These are phyloP conservation scores for Plumapathes pennacea DNA, from an alignment of 92 coral and sea anemone genomes.

Conservation along the genomic window DNA sequence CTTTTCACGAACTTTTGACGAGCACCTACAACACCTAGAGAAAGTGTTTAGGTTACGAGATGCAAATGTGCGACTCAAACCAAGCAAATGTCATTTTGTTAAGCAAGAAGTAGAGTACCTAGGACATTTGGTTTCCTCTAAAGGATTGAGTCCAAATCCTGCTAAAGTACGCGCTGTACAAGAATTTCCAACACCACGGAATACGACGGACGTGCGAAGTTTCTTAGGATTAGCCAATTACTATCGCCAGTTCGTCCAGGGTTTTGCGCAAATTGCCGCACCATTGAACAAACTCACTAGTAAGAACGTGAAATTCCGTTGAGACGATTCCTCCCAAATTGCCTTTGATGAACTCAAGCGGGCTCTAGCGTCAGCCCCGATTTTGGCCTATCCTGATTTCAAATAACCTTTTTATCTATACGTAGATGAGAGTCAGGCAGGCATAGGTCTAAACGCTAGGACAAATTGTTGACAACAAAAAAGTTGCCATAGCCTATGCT, in stretches of 20 bases:
- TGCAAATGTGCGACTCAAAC: constrained; percentile 40
- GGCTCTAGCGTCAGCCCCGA: constrained; percentile 45
- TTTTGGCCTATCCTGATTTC: constrained; percentile 59
- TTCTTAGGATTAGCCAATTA: constrained; percentile 28
- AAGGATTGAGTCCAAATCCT: constrained; percentile 56
- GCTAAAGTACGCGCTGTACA: constrained; percentile 42
- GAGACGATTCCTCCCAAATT: constrained; percentile 38
- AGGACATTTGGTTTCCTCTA: constrained; percentile 48
- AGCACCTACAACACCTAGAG: constrained; percentile 25
- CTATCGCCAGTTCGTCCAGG: constrained; percentile 30
- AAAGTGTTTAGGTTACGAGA: constrained; percentile 20
- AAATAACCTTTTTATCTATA: constrained; percentile 1
- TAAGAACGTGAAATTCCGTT: constrained; percentile 12
- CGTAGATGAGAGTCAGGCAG: constrained; percentile 20
- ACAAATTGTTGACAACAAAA: constrained; percentile 14
- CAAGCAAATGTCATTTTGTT: constrained; percentile 48
- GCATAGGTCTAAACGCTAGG: constrained; percentile 12
- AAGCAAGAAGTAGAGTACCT: constrained; percentile 25
- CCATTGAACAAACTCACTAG: constrained; percentile 27
- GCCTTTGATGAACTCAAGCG: constrained; percentile 42
- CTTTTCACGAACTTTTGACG: too few species aligned
- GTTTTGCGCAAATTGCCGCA: constrained; percentile 32
- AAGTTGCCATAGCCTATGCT: constrained; percentile 35
- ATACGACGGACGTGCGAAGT: constrained; percentile 26
- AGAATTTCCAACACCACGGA: constrained; percentile 35